A percentile compares a stretch with the other conserved stretches of the same genome.
phyloP scores from a whole-genome alignment of 2,113 vertebrate genomes.

The Hyla sarda region DNA sequence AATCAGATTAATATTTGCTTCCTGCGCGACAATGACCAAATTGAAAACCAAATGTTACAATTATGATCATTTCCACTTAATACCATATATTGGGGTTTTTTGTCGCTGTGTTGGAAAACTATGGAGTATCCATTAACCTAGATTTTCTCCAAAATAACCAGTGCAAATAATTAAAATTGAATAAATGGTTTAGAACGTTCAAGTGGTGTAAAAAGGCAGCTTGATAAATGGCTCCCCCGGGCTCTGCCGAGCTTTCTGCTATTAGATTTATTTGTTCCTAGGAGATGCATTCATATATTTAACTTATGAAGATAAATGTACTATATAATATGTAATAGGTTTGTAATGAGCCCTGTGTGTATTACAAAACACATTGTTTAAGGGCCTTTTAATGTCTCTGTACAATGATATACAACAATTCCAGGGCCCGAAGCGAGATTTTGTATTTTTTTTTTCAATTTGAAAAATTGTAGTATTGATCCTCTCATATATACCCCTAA shows the following conservation, averaged over 20 bases:
- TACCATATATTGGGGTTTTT: background rate
- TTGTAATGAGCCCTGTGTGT: slow-evolving; percentile 43
- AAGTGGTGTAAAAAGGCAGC: background rate
- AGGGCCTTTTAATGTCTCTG: slow-evolving; percentile 27
- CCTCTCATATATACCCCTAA: background rate
- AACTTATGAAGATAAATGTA: slow-evolving; percentile 50
- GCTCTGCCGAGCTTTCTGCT: background rate
- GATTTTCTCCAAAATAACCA: slow-evolving; percentile 29
- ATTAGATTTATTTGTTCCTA: slow-evolving; percentile 49
- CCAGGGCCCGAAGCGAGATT: background rate
- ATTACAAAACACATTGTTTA: slow-evolving; percentile 42
- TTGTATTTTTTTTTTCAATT: slow-evolving; percentile 3
- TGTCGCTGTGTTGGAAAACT: background rate
- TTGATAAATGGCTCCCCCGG: slow-evolving; percentile 48
- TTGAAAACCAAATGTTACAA: background rate
- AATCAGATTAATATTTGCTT: background rate
- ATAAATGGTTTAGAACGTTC: slow-evolving; percentile 15
- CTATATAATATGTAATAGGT: slow-evolving; percentile 46
- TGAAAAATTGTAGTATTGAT: slow-evolving; percentile 22
- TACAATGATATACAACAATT: slow-evolving; percentile 16
- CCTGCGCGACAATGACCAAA: background rate
- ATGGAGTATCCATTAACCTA: slow-evolving; percentile 22
- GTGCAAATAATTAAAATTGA: slow-evolving; percentile 43
- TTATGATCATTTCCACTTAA: background rate
- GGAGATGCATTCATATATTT: slow-evolving; percentile 50